Conservation (phyloP, 2,888 invertebrate species). For the Coleophora flavipennella region DNA sequence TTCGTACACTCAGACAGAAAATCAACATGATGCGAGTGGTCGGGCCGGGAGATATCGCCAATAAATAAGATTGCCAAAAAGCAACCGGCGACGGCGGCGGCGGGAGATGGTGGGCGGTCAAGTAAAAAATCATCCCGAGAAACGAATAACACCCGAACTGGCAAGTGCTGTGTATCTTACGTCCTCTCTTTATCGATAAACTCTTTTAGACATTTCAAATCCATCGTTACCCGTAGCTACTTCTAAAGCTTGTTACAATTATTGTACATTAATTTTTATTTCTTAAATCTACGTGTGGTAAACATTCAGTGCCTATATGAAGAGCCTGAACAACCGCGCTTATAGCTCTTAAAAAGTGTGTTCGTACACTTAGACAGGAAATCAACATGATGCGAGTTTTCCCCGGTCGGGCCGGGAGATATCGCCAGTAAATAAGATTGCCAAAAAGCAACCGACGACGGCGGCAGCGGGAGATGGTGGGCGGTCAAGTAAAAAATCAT, state of each 20-base stretch:
- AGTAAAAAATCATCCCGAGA: constrained; percentile 47
- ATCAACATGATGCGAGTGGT: constrained; percentile 59
- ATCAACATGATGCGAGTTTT: constrained; percentile 64
- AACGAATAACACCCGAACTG: constrained; percentile 16
- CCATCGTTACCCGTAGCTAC: no score
- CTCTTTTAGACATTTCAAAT: not conserved
- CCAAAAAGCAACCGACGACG: constrained; percentile 44
- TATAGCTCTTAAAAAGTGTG: no score
- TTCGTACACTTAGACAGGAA: constrained; percentile 45
- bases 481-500: constrained; percentile 53
- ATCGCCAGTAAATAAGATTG: constrained; percentile 65
- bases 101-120: constrained; percentile 36
- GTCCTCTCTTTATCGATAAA: constrained; percentile 16
- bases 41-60: constrained; percentile 45
- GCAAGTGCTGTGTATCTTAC: not conserved
- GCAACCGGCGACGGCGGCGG: constrained; percentile 30
- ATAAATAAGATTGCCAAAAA: constrained; percentile 66
- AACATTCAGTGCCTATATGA: no score
- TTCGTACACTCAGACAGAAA: constrained; percentile 45
- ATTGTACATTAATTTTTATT: no score
- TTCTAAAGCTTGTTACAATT: no score
- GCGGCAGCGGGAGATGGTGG: constrained; percentile 27
- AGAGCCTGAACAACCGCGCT: no score
- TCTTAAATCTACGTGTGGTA: no score
- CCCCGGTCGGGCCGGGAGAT: constrained; percentile 42